A percentile compares a stretch with the other conserved stretches of the same genome.
Conservation (phyloP, 2,888 invertebrate genomes). For the Zygaena filipendulae region DNA sequence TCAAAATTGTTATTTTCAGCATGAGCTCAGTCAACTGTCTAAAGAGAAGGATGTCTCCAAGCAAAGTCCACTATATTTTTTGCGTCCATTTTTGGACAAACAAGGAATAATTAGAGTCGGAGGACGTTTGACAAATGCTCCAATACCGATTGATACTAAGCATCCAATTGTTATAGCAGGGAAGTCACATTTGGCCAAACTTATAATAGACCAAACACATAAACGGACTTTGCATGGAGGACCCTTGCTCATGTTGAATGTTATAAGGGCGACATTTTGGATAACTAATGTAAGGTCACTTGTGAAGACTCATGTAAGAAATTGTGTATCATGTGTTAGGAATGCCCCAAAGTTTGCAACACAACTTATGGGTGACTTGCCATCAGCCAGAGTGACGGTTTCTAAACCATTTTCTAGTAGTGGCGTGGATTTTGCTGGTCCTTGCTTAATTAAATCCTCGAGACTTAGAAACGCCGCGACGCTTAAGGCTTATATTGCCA, state of each 20-base stretch:
- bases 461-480: too few relatives aligned
- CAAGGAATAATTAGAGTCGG: neutral
- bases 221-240: neutral
- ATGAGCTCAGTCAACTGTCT: too few relatives aligned
- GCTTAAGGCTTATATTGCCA: too few relatives aligned
- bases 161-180: neutral
- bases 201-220: neutral
- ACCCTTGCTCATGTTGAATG: neutral
- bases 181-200: too few relatives aligned
- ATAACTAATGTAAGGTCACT: neutral
- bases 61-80: neutral
- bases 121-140: neutral
- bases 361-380: conserved; percentile 9
- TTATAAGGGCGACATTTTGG: neutral
- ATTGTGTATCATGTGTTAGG: conserved; percentile 7
- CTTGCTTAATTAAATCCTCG: too few relatives aligned
- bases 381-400: conserved; percentile 4
- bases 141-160: neutral
- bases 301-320: neutral
- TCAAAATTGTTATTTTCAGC: neutral
- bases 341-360: neutral
- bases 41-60: too few relatives aligned
- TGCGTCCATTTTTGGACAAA: neutral
- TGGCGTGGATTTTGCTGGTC: conserved; percentile 8
- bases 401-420: conserved; percentile 2